A percentile compares a stretch with the other conserved stretches of the same genome.
phyloP scores from a whole-genome alignment of 2,113 vertebrate genomes.

The Clarias magur region DNA sequence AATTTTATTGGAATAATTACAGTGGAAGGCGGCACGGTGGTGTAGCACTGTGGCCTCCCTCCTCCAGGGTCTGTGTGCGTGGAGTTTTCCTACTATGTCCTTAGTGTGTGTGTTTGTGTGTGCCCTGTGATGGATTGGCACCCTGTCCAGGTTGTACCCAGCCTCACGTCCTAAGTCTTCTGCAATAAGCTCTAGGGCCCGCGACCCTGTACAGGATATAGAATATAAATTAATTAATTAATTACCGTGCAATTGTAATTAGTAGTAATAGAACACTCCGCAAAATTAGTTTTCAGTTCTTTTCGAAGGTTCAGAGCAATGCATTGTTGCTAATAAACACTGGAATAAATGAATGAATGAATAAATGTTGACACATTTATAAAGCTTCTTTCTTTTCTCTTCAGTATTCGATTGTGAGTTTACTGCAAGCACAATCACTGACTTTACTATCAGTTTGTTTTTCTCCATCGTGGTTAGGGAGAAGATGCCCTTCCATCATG shows the following conservation, averaged over 20 bases:
- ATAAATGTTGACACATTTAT: not conserved
- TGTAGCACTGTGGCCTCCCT: too few species aligned
- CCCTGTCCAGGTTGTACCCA: too few species aligned
- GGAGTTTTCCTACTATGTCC: too few species aligned
- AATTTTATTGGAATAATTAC: not conserved
- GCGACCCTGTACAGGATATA: too few species aligned
- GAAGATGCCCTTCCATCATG: conserved; percentile 99
- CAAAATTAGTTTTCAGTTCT: not conserved
- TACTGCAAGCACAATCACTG: too few species aligned
- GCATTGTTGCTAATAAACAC: not conserved
- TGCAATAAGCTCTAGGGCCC: too few species aligned
- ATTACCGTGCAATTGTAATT: not conserved
- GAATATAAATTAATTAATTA: too few species aligned
- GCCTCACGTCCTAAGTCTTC: too few species aligned
- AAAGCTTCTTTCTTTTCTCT: not conserved
- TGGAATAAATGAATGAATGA: not conserved
- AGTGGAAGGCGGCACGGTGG: too few species aligned
- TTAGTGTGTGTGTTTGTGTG: too few species aligned
- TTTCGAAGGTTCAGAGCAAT: not conserved
- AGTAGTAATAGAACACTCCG: not conserved
- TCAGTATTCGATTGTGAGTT: not conserved
- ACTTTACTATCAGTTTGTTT: not conserved
- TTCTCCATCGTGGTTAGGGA: conserved; percentile 73
- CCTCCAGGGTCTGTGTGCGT: too few species aligned
- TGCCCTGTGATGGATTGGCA: too few species aligned